Conservation (phyloP, 2,797 vertebrate genomes). For the Etheostoma perlongum region DNA sequence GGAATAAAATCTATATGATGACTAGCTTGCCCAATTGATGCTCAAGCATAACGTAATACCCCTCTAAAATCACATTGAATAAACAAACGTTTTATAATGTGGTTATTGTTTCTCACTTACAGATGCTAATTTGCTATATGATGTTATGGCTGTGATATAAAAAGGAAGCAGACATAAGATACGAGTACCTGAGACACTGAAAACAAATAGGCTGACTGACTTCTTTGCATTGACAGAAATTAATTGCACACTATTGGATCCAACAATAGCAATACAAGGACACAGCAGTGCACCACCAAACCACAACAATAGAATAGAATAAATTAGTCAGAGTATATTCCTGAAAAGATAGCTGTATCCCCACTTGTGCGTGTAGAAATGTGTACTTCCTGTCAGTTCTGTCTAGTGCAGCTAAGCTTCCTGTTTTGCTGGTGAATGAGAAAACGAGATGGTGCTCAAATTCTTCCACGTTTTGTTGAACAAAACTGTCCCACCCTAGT, state of each 20-base stretch:
- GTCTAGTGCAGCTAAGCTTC: constrained; percentile 59
- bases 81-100: constrained; percentile 4
- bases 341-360: constrained; percentile 31
- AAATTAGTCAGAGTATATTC: constrained; percentile 9
- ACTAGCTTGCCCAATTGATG: not conserved
- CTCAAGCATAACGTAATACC: not conserved
- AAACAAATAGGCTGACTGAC: constrained; percentile 33
- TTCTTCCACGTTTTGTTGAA: constrained; percentile 79
- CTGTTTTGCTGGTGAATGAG: constrained; percentile 73
- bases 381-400: constrained; percentile 53
- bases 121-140: not conserved
- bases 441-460: constrained; percentile 71
- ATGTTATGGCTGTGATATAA: constrained; percentile 10
- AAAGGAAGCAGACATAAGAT: constrained; percentile 38
- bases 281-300: not conserved
- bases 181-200: constrained; percentile 1
- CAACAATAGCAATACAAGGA: not conserved
- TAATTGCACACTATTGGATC: not conserved
- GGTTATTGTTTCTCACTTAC: not conserved
- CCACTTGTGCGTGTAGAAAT: constrained; percentile 21
- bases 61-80: not conserved
- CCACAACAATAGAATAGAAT: not conserved
- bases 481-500: constrained; percentile 71
- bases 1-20: not conserved
- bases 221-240: constrained; percentile 17